Percentiles rank a stretch among this genome's conserved stretches.
These are phyloP conservation scores for Botia almorhae DNA, from an alignment of 2,797 vertebrate species.

Conservation along the genomic window DNA sequence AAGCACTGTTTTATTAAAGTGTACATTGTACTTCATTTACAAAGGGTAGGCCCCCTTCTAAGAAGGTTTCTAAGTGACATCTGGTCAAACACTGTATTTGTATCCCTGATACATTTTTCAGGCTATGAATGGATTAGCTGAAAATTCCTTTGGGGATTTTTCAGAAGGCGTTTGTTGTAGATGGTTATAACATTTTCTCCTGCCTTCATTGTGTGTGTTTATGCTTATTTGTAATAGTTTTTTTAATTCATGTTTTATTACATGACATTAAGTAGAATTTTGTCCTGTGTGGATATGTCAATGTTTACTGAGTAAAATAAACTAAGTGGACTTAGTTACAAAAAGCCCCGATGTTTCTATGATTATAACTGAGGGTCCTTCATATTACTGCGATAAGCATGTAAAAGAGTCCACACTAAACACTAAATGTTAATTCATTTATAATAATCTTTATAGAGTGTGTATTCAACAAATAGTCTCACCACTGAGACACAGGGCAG, in stretches of 20 bases:
- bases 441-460: not conserved
- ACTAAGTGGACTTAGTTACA: conserved; percentile 51
- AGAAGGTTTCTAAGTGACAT: conserved; percentile 31
- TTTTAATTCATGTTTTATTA: conserved; percentile 22
- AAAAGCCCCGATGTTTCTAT: not conserved
- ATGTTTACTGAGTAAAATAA: conserved; percentile 74
- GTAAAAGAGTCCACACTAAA: not conserved
- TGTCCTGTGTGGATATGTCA: conserved; percentile 75
- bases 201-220: conserved; percentile 11
- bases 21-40: conserved; percentile 30
- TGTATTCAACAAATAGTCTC: not conserved
- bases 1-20: conserved; percentile 23
- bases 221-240: conserved; percentile 34
- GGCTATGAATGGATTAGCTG: not conserved
- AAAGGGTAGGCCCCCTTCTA: conserved; percentile 50
- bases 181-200: conserved; percentile 11
- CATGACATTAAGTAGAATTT: conserved; percentile 31
- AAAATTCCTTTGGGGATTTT: not conserved
- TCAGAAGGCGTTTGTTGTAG: not conserved
- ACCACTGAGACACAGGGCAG: not conserved
- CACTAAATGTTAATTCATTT: conserved; percentile 13
- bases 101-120: not conserved
- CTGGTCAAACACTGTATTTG: conserved; percentile 21
- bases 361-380: not conserved
- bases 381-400: not conserved